Conservation (phyloP, 2,113 vertebrate genomes). For the Stercorarius parasiticus region DNA sequence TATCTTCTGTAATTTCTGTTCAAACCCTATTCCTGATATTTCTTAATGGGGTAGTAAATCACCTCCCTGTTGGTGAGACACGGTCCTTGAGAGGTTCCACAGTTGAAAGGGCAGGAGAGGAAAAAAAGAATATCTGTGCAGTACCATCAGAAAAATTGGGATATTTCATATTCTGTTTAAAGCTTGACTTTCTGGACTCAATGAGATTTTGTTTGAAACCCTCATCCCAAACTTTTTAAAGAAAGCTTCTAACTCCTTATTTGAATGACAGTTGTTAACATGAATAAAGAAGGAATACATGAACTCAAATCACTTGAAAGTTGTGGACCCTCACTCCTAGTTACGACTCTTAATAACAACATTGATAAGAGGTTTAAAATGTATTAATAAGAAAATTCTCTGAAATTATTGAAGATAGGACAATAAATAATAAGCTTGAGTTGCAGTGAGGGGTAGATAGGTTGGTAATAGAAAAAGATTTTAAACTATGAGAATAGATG, state of each 20-base stretch:
- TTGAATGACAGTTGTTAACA: neutral
- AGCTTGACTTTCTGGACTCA: neutral
- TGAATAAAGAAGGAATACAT: neutral
- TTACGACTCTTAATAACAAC: neutral
- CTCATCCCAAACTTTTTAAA: neutral
- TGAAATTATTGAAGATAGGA: neutral
- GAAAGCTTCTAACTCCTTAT: neutral
- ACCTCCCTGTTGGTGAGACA: neutral
- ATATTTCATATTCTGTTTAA: neutral
- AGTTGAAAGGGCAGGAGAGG: neutral
- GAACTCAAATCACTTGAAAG: neutral
- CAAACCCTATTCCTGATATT: neutral
- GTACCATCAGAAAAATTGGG: neutral
- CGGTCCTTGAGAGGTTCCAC: neutral
- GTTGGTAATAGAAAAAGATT: neutral
- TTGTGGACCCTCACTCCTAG: neutral
- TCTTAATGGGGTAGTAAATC: neutral
- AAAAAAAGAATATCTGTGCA: neutral
- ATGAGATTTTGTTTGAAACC: neutral
- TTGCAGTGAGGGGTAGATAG: neutral
- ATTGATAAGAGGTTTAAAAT: neutral
- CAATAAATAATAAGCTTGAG: neutral
- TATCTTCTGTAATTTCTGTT: neutral
- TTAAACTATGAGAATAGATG: neutral
- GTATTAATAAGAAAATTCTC: neutral